Base-by-base conservation (phyloP, 2,888 invertebrate genomes). In the Heliconius erato region DNA sequence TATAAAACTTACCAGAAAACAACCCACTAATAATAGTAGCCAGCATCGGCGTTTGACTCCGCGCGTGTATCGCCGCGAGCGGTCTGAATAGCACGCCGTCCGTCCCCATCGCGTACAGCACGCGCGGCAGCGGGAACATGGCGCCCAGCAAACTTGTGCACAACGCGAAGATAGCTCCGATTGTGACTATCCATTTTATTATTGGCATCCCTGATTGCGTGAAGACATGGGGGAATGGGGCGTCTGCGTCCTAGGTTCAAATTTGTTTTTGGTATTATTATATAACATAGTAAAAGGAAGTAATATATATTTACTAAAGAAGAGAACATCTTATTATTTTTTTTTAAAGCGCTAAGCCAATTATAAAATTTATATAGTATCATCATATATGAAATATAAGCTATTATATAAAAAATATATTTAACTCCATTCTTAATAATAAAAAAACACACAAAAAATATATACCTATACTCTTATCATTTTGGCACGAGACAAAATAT, bases 121-220 rank as follows among this genome's bases (percentile, higher is more conserved):
- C 97, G 19, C 99, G 96, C 0, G 99, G 98, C 84, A 99, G 92
- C 0, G 99, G 98, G 92, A 98, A 99, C 97, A 99, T 98, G 63
- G 98, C 98, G 0, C 99, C 99, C 67, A 98, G 95, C 80, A 98
- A 94, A 87, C 98, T 98, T 2, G 99, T 99, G 90, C 98, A 98
- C 11, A 99, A 96, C 0, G 99, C 99, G 92, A 98, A 98, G 54
- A 99, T 97, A 1, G 99, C 99, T 1, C 99, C 99, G 78, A 98
- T 95, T 0, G 98, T 98, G 2, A 99, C 99, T 76, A 99, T 97
- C 97, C 98, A 98, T 91, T 98, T 98, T 82, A 99, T 97, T 3
- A 97, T 96, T 0, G 97, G 96, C 97, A 98, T 97, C 0, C 97
- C 98, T 4, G 98, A 97, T 88, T 97, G 91, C 0, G 97, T 97